Percentiles rank a stretch among this genome's conserved stretches.
Conservation (phyloP, 2,797 vertebrate genomes). For the Synaphobranchus kaupii region DNA sequence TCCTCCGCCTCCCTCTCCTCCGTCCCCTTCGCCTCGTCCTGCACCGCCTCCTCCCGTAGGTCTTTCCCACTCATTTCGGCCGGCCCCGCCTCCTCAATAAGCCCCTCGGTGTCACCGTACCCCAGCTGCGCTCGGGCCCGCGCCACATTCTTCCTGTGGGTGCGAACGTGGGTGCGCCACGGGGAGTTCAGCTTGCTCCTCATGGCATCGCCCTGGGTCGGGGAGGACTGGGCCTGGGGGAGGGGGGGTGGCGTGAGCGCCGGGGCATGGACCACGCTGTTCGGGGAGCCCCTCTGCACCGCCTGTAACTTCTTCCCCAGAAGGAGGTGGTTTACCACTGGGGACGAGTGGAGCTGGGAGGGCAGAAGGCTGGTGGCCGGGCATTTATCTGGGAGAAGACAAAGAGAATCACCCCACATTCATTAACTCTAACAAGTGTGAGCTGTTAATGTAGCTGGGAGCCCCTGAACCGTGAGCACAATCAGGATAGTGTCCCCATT, state of each 20-base stretch:
- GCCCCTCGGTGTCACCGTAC: conserved; percentile 76
- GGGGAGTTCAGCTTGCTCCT: conserved; percentile 80
- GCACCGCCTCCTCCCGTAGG: conserved; percentile 41
- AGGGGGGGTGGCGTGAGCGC: conserved; percentile 30
- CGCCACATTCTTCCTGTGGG: conserved; percentile 83
- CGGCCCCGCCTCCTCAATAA: conserved; percentile 60
- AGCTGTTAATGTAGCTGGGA: neutral
- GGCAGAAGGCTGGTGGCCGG: conserved; percentile 87
- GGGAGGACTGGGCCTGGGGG: conserved; percentile 67
- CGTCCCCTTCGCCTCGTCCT: conserved; percentile 45
- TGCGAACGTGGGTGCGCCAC: conserved; percentile 88
- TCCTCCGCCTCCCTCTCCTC: conserved; percentile 38
- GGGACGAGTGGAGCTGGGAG: conserved; percentile 88
- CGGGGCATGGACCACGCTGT: conserved; percentile 55
- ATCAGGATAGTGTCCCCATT: neutral
- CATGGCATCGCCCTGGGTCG: conserved; percentile 72
- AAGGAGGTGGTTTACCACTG: conserved; percentile 95
- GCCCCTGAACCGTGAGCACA: neutral
- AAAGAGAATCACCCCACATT: conserved; percentile 26
- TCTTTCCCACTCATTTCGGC: conserved; percentile 1
- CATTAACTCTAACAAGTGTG: neutral
- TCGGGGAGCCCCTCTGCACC: conserved; percentile 68
- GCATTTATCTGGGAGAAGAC: conserved; percentile 84
- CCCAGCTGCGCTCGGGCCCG: conserved; percentile 81
- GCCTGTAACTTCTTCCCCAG: conserved; percentile 83